Conservation (phyloP, 2,888 invertebrate genomes). For the Conchocele bisecta region DNA sequence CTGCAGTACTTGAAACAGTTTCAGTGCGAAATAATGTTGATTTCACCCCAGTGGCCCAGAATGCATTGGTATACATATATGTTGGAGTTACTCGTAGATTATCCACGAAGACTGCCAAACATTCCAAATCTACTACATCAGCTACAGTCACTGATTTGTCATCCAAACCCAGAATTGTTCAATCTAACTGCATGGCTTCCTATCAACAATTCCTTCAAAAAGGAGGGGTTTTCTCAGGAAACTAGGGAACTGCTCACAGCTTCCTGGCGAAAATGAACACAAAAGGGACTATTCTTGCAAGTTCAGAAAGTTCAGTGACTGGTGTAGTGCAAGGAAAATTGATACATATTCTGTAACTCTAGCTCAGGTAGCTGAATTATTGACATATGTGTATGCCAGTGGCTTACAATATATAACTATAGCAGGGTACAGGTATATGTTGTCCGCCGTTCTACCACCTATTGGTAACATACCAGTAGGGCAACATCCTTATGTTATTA, state of each 20-base stretch:
- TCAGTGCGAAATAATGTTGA: slow-evolving; percentile 19
- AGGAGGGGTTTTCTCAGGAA: slow-evolving; percentile 19
- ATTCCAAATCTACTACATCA: neutral
- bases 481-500: slow-evolving; percentile 18
- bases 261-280: slow-evolving; percentile 12
- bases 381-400: neutral
- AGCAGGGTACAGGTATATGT: slow-evolving; percentile 17
- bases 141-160: neutral
- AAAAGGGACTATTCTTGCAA: slow-evolving; percentile 10
- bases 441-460: slow-evolving; percentile 3
- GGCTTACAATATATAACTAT: slow-evolving; percentile 13
- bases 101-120: neutral
- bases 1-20: slow-evolving; percentile 10
- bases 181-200: slow-evolving; percentile 28
- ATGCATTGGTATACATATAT: slow-evolving; percentile 16
- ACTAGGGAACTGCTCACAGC: slow-evolving; percentile 7
- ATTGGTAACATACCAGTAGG: too few relatives aligned
- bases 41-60: slow-evolving; percentile 17
- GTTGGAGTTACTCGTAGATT: slow-evolving; percentile 1
- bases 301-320: slow-evolving; percentile 14
- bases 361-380: slow-evolving; percentile 10
- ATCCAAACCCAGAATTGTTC: slow-evolving; percentile 18
- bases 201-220: slow-evolving; percentile 7
- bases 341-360: slow-evolving; percentile 10
- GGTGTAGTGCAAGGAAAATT: slow-evolving; percentile 28